Evolutionary conservation across 2,797 vertebrate species (phyloP), one percentile per base, ranked within the genome.

Genomic region (Cirrhinus molitorella): DNA sequence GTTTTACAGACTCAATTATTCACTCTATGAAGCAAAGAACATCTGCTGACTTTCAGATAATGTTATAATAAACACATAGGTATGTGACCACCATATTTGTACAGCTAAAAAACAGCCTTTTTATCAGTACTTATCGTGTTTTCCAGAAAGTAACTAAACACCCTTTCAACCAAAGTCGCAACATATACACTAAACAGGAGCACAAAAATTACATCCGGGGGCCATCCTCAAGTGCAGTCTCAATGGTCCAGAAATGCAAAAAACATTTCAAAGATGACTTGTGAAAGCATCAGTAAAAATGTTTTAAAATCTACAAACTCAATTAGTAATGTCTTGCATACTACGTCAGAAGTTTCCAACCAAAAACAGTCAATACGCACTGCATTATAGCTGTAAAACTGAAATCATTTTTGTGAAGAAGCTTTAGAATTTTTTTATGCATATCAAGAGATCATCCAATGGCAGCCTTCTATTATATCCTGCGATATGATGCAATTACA

Each of bases 301-400:
- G 16, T 5, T 4, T 2, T n/a, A 17, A 66, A 66, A 66, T 11
- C 19, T 34, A 67, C 19, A 13, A 25, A 25, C 23, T 6, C 14
- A 7, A 3, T 55, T 19, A 21, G 16, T 19, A 65, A 65, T 65
- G 28, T 7, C 9, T 19, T 34, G 37, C 40, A n/a, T n/a, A n/a
- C n/a, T n/a, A n/a, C n/a, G n/a, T n/a, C n/a, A n/a, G n/a, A n/a
- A n/a, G n/a, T n/a, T n/a, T n/a, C n/a, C n/a, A n/a, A n/a, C n/a
- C n/a, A n/a, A n/a, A n/a, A n/a, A n/a, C n/a, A n/a, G n/a, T n/a
- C n/a, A n/a, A n/a, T n/a, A n/a, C n/a, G n/a, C n/a, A 66, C 23
- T 9, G 61, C 63, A 79, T 49, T 21, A 57, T 10, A 51, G 79
- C 82, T 49, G 76, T 31, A 73, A 80, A 80, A 83, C 66, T 53